phyloP scores from a whole-genome alignment of 1,140 invertebrate genomes.

The Ostrea edulis region DNA sequence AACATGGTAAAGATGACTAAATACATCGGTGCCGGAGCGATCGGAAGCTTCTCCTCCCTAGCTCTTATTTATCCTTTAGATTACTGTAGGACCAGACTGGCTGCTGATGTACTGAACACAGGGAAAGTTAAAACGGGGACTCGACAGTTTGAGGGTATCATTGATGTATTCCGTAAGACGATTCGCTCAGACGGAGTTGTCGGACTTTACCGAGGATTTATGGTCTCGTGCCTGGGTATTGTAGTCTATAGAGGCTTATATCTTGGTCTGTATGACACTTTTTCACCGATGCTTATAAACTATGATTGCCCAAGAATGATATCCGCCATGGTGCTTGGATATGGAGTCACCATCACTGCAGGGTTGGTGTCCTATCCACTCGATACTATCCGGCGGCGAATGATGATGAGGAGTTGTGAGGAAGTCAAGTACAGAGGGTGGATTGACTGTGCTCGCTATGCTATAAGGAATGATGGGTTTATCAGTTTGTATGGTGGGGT shows the following conservation, averaged over 20 bases:
- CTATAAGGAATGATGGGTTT: constrained; percentile 14
- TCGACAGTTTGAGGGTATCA: constrained; percentile 36
- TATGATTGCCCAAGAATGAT: background rate
- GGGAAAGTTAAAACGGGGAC: background rate
- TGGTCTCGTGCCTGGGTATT: constrained; percentile 34
- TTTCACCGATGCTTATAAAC: constrained; percentile 9
- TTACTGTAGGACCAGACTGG: constrained; percentile 23
- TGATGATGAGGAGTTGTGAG: constrained; percentile 43
- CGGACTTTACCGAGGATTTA: constrained; percentile 30
- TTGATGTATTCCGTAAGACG: constrained; percentile 40
- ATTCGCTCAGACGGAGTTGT: constrained; percentile 29
- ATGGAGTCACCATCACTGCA: background rate
- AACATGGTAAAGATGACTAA: background rate
- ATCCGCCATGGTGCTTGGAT: background rate
- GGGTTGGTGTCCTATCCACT: constrained; percentile 36
- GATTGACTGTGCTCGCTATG: constrained; percentile 14
- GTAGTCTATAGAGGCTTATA: constrained; percentile 9
- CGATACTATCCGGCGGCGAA: constrained; percentile 38
- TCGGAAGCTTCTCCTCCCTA: background rate
- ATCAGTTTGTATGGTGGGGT: background rate
- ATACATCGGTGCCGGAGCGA: background rate
- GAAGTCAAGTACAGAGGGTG: constrained; percentile 32
- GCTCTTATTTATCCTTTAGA: constrained; percentile 5
- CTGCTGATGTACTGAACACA: background rate
- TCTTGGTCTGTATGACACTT: background rate